Base-by-base conservation (phyloP, 1,140 invertebrate genomes). In the Belonocnema kinseyi region DNA sequence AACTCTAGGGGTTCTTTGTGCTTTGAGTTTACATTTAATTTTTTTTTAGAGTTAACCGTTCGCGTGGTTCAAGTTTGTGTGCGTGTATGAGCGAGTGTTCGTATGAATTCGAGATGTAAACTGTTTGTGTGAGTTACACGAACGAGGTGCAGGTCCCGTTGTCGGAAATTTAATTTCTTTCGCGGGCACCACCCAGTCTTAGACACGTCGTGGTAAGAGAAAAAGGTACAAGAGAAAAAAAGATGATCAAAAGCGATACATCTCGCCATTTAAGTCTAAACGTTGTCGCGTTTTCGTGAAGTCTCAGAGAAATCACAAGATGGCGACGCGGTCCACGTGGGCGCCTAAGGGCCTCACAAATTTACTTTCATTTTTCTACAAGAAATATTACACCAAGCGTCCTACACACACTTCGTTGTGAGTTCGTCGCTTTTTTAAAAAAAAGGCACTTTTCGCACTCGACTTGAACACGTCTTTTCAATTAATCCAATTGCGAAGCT, bases 141-240 rank as follows among this genome's bases (percentile, higher is more conserved):
- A 66, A 66, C 26, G 61, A 66, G 61, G 26, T 46, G 26, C 61
- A 66, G 33, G 33, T 66, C 33, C 61, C 61, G 61, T 66, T 66
- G 21, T 14, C 21, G 33, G 61, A 66, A 66, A 66, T 40, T 66
- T 6, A 8, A 66, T 66, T 66, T 66, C 61, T 40, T 66, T n/a
- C 26, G 13, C 61, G 26, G 33, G 26, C 40, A 70, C 54, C 56
- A 40, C 77, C 56, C 70, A 74, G 58, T 77, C 72, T 77, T 73
- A 71, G 71, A 53, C 40, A 71, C 33, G 50, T 12, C 53, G 52
- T 58, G 53, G 40, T 58, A 50, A 51, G 17, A 66, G 40, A 66
- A 51, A 21, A 76, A 70, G 74, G 75, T 76, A 72, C 58, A 71
- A 72, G 61, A 76, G 66, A 76, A 66, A 54, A n/a, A 16, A 40